Evolutionary conservation across 2,797 vertebrate species (phyloP), one percentile per base, ranked within the genome.

Genomic region (Phoebastria nigripes): DNA sequence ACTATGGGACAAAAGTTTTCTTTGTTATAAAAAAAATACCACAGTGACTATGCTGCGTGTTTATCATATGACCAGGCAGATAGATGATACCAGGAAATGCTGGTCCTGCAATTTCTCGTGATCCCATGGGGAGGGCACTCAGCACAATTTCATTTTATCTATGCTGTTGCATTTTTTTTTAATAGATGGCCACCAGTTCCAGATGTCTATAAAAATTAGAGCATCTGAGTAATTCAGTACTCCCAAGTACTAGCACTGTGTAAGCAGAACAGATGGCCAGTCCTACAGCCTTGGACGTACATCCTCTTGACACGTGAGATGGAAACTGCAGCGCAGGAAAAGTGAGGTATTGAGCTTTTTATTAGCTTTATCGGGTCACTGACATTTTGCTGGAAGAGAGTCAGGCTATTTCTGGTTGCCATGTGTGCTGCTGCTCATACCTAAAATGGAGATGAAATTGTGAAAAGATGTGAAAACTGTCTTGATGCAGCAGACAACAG

Each of bases 251-350:
- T 35, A 76, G 67, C 35, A 20, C 7, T 4, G 37, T 59, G 80
- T 55, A 62, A 78, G 86, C 66, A 81, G 87, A 95, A 54, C 93
- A 96, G 94, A 96, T 96, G 95, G 95, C 71, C 71, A 33, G 69
- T 66, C 92, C 89, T 82, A 63, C 81, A 47, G 73, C 86, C 49
- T 80, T 49, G 82, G 87, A 83, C 1, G 15, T 44, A 21, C 56
- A 5, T 76, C 29, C 81, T 76, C 78, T 82, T 92, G 92, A 89
- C 8, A 14, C 13, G 54, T 9, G 51, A 89, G 72, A 59, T 76
- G 80, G 81, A 81, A 89, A 92, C 46, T 76, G 70, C 54, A 70
- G 54, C 0, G 11, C 61, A 73, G 77, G 28, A 69, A 51, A 79
- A 87, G 89, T 3, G 51, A 89, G 31, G 44, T n/a, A 41, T 3